Percentiles rank a stretch among this genome's conserved stretches.
Evolutionary conservation across 30 jellyfish, hydroid and myxozoan genomes (phyloP).

Genomic region (Turritopsis rubra): DNA sequence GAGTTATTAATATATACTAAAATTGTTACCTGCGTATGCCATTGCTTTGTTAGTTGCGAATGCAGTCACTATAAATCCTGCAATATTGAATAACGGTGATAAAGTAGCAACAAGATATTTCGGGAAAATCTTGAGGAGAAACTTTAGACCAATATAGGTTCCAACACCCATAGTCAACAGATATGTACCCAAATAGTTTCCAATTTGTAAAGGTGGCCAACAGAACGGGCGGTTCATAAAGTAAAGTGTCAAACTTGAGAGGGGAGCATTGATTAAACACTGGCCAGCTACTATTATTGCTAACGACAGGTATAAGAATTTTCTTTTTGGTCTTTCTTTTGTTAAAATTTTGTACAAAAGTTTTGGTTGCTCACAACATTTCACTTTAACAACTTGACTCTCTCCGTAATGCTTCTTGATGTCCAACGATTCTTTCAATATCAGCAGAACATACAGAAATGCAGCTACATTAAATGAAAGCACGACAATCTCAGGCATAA

Average conservation of each 20-base stretch:
- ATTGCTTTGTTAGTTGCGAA: neutral
- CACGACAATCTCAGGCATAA: conserved; percentile 38
- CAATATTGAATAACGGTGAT: conserved; percentile 55
- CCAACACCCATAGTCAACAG: conserved; percentile 51
- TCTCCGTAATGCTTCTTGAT: neutral
- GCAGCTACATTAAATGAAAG: conserved; percentile 30
- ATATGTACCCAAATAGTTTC: conserved; percentile 52
- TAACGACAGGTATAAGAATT: neutral
- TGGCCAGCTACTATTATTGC: neutral
- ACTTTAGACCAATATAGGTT: conserved; percentile 47
- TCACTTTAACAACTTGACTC: neutral
- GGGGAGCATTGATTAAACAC: neutral
- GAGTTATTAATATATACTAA: no score
- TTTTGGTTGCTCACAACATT: conserved; percentile 4
- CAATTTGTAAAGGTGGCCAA: conserved; percentile 52
- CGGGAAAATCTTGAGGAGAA: conserved; percentile 20
- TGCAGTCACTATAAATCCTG: neutral
- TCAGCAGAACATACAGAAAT: conserved; percentile 35
- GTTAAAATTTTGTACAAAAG: neutral
- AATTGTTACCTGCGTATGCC: conserved; percentile 20
- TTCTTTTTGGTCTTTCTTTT: neutral
- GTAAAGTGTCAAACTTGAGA: conserved; percentile 39
- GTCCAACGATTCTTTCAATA: conserved; percentile 49
- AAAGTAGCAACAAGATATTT: conserved; percentile 49
- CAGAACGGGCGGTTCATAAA: conserved; percentile 64